Base-by-base conservation (phyloP, 2,113 vertebrate species). In the Ictalurus furcatus region DNA sequence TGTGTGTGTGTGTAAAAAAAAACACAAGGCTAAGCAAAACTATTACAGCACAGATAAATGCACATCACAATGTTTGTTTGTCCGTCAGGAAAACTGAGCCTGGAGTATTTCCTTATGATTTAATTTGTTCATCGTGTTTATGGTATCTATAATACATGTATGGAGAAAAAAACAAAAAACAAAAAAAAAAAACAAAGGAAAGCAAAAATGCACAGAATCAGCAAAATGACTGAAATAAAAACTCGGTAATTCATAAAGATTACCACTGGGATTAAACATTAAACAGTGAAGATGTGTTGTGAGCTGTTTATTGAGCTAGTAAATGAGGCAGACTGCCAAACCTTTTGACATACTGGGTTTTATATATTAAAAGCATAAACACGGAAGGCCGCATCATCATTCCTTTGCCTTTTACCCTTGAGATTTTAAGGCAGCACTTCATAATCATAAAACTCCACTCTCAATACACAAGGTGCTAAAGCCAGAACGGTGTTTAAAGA, bases 31-130 rank as follows among this genome's bases (percentile, higher is more conserved):
- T 85, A 85, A 37, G 81, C 80, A 40, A 30, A 79, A 83, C 61
- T 23, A 61, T 71, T 80, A n/a, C 65, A 71, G 44, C n/a, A 28
- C 30, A 16, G 54, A 73, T 54, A 85, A 81, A 88, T 81, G n/a
- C 71, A 37, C 19, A 78, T 30, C 28, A 48, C 58, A 7, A 4
- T 48, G 73, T 79, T 78, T 23, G 85, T 79, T 48, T 61, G 73
- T 52, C 13, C 58, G 9, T 79, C 44, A 79, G 76, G 44, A 79
- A 52, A 52, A 28, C 5, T 6, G 44, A 52, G 25, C 23, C 76
- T n/a, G 76, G 44, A 79, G 23, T 74, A 23, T 21, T 21, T 74
- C 19, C 73, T 76, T 52, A 9, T 11, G 8, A 52, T 52, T 52
- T 37, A 1, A 69, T 23, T 12, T 2, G 13, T 73, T 17, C 30